These are phyloP conservation scores for Trichogramma pretiosum DNA, from an alignment of 1,140 invertebrate genomes.

Conservation along the genomic window DNA sequence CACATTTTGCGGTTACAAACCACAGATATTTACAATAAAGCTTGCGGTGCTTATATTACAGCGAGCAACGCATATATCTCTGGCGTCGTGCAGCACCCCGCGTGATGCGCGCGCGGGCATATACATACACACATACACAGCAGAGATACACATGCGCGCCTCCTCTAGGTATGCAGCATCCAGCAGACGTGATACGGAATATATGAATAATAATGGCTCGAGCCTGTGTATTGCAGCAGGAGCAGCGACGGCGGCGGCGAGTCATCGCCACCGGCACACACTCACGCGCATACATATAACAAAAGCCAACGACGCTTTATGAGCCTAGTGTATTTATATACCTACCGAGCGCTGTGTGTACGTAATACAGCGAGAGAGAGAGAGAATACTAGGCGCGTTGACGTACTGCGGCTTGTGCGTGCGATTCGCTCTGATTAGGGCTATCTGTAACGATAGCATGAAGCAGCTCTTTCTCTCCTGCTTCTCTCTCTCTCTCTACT, in stretches of 20 bases:
- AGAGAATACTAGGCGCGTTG: too few relatives aligned
- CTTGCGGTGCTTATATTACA: not conserved
- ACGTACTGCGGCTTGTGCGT: conserved; percentile 29
- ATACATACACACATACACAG: not conserved
- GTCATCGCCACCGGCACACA: conserved; percentile 25
- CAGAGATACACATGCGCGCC: too few relatives aligned
- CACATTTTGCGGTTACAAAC: conserved; percentile 1
- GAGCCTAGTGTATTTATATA: too few relatives aligned
- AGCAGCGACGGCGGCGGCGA: too few relatives aligned
- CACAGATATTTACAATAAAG: conserved; percentile 7
- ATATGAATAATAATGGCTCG: conserved; percentile 45
- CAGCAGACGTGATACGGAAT: conserved; percentile 44
- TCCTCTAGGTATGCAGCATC: too few relatives aligned
- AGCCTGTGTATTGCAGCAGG: conserved; percentile 28
- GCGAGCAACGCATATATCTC: not conserved
- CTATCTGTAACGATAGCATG: conserved; percentile 40
- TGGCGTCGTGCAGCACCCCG: too few relatives aligned
- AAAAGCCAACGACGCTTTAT: conserved; percentile 18
- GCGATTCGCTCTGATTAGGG: conserved; percentile 43
- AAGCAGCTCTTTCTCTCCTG: too few relatives aligned
- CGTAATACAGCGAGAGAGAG: not conserved
- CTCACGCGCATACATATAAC: conserved; percentile 17
- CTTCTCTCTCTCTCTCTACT: not conserved
- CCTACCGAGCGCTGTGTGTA: too few relatives aligned
- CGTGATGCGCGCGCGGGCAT: not conserved